These are phyloP conservation scores for Ferdinandea cuprea DNA, from an alignment of 2,888 invertebrate species.

Conservation along the genomic window DNA sequence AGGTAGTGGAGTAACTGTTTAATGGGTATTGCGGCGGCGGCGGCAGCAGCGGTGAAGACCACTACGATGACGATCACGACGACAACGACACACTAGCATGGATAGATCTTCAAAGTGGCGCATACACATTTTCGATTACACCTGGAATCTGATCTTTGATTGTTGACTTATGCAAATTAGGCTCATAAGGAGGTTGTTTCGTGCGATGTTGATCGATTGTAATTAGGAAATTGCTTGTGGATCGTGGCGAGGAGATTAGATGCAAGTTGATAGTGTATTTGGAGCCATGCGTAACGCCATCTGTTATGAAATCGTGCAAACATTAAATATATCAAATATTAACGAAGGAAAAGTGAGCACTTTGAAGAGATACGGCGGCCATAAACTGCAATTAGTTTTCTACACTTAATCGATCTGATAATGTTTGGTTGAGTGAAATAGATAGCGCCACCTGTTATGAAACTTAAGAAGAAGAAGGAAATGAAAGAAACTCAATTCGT, in stretches of 20 bases:
- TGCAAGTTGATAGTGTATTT: not conserved
- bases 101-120: constrained; percentile 64
- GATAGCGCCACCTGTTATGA: not conserved
- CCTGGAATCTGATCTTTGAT: constrained; percentile 67
- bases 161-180: constrained; percentile 71
- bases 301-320: no score
- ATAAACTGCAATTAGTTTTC: no score
- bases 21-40: constrained; percentile 44
- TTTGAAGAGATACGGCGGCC: not conserved
- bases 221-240: constrained; percentile 46
- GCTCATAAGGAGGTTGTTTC: constrained; percentile 50
- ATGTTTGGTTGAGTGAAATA: not conserved
- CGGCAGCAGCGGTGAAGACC: no score
- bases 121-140: constrained; percentile 69
- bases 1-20: constrained; percentile 52
- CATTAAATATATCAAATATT: no score
- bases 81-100: constrained; percentile 20
- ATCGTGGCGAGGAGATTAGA: constrained; percentile 1
- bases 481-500: not conserved
- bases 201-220: constrained; percentile 63
- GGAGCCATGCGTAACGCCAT: not conserved
- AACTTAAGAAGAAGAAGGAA: not conserved
- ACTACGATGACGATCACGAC: not conserved
- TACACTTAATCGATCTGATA: no score
- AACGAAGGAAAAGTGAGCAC: not conserved